Percentiles rank a stretch among this genome's conserved stretches.
Conservation (phyloP, 2,797 vertebrate genomes). For the Coluber constrictor region DNA sequence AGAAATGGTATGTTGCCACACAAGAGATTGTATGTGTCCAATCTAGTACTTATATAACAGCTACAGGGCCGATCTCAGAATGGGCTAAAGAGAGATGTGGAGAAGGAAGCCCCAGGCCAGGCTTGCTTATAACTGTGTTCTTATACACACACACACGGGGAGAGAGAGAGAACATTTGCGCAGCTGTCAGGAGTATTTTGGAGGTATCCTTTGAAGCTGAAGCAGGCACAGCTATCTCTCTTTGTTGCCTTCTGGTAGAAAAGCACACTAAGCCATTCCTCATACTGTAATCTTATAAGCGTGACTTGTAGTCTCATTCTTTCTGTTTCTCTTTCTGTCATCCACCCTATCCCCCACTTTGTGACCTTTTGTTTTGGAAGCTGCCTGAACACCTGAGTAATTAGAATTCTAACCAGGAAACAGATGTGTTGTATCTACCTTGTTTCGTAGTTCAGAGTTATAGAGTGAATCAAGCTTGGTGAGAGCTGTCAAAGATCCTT, state of each 20-base stretch:
- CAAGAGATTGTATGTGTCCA: neutral
- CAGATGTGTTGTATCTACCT: neutral
- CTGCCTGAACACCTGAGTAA: neutral
- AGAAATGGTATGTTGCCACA: neutral
- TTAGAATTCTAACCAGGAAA: neutral
- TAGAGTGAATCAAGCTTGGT: neutral
- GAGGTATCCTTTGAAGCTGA: neutral
- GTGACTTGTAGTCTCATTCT: neutral
- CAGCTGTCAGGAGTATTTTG: neutral
- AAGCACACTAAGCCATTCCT: neutral
- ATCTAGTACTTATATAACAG: neutral
- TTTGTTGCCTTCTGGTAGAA: neutral
- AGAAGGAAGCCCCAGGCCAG: neutral
- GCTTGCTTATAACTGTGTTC: neutral
- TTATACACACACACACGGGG: neutral
- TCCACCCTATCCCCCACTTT: rapidly evolving
- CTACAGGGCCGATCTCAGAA: neutral
- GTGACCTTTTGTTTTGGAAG: neutral
- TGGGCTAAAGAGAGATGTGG: neutral
- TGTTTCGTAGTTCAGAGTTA: neutral
- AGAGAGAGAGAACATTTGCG: too few species aligned
- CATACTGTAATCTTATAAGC: neutral
- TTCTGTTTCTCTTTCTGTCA: neutral
- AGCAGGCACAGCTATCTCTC: neutral
- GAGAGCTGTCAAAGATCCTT: neutral